Percentiles rank a stretch among this genome's conserved stretches.
Evolutionary conservation across 1,140 invertebrate genomes (phyloP).

Genomic region (Bicyclus anynana): DNA sequence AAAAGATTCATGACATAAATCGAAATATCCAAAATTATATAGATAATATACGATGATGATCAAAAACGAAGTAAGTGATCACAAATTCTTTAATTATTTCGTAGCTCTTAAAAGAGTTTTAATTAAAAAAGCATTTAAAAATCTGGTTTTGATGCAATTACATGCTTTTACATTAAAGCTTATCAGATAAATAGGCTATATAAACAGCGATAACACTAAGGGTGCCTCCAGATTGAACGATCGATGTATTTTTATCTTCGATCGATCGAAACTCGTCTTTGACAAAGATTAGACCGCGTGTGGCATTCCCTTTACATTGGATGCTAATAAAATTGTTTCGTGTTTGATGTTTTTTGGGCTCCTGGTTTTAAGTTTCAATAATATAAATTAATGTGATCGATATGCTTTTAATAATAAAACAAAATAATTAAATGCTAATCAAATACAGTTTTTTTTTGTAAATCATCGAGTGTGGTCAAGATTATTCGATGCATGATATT

Average conservation of each 20-base stretch:
- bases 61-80: too few relatives aligned
- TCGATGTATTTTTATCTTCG: conserved; percentile 31
- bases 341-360: not conserved
- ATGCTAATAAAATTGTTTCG: conserved; percentile 7
- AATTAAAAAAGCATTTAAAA: conserved; percentile 5
- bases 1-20: too few relatives aligned
- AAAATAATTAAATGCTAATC: too few relatives aligned
- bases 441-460: too few relatives aligned
- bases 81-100: too few relatives aligned
- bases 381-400: too few relatives aligned
- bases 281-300: conserved; percentile 23
- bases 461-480: too few relatives aligned
- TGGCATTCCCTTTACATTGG: conserved; percentile 4
- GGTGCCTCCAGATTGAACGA: conserved; percentile 25
- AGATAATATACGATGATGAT: too few relatives aligned
- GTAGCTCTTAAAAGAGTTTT: too few relatives aligned
- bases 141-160: conserved; percentile 14
- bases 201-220: conserved; percentile 24
- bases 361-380: conserved; percentile 1
- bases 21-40: too few relatives aligned
- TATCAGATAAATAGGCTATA: conserved; percentile 9
- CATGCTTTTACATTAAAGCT: conserved; percentile 12
- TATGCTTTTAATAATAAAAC: too few relatives aligned
- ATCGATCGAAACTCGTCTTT: conserved; percentile 29
- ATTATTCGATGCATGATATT: too few relatives aligned